These are phyloP conservation scores for Lithophane ornitopus DNA, from an alignment of 2,888 invertebrate genomes.

Conservation along the genomic window DNA sequence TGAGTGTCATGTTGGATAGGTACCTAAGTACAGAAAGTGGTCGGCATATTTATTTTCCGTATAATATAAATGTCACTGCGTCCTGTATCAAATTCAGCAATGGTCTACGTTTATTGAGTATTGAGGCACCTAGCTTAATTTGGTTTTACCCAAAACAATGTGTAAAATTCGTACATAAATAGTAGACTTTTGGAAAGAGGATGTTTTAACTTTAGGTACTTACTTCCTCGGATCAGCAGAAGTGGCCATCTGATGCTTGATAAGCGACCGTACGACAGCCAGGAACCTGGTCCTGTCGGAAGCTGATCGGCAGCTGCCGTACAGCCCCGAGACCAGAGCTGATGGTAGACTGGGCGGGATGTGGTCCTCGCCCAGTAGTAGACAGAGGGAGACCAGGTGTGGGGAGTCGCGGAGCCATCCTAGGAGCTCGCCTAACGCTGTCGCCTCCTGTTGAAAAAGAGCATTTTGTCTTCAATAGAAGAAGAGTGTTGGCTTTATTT, in stretches of 20 bases:
- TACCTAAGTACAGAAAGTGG: not conserved
- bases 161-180: too few relatives aligned
- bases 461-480: not conserved
- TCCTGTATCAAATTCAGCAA: not conserved
- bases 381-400: constrained; percentile 85
- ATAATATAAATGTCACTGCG: not conserved
- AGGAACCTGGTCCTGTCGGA: constrained; percentile 81
- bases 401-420: constrained; percentile 88
- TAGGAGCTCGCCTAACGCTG: constrained; percentile 84
- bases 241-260: constrained; percentile 85
- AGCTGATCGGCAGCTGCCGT: constrained; percentile 83
- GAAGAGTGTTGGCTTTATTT: not conserved
- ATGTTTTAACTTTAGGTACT: constrained; percentile 58
- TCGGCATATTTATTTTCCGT: not conserved
- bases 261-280: constrained; percentile 83
- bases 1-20: not conserved
- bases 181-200: too few relatives aligned
- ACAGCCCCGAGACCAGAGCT: constrained; percentile 83
- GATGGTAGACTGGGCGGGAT: constrained; percentile 82
- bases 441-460: constrained; percentile 79
- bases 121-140: not conserved
- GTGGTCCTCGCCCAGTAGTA: constrained; percentile 86
- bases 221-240: constrained; percentile 86
- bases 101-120: not conserved
- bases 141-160: not conserved